Conservation (phyloP, 1,140 invertebrate genomes). For the Sycobia sp. region DNA sequence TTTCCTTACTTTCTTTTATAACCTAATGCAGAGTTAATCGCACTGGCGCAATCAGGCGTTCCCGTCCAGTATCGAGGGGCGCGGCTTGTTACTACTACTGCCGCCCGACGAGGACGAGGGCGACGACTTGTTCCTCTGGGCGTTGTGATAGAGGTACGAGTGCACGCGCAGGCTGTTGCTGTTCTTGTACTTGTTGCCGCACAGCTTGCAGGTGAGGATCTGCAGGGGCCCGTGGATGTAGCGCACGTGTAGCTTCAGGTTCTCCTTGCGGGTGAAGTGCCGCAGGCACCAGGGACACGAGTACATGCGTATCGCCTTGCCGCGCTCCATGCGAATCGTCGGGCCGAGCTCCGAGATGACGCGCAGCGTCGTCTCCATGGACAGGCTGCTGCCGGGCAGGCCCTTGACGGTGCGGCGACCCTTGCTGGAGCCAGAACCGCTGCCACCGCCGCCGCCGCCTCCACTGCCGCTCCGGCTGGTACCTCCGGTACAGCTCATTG, state of each 20-base stretch:
- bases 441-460: not conserved
- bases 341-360: slow-evolving; percentile 56
- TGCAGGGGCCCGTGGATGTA: slow-evolving; percentile 60
- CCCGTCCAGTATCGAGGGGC: slow-evolving; percentile 20
- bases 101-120: not conserved
- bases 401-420: slow-evolving; percentile 53
- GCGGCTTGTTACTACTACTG: not conserved
- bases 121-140: slow-evolving; percentile 51
- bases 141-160: slow-evolving; percentile 61
- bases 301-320: slow-evolving; percentile 58
- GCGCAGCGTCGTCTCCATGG: slow-evolving; percentile 54
- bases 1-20: no score
- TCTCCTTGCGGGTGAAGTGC: slow-evolving; percentile 60
- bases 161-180: slow-evolving; percentile 62
- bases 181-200: slow-evolving; percentile 61
- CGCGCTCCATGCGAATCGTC: slow-evolving; percentile 54
- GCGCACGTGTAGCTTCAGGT: slow-evolving; percentile 58
- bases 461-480: not conserved
- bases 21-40: no score
- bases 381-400: slow-evolving; percentile 51
- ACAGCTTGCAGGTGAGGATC: slow-evolving; percentile 59
- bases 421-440: slow-evolving; percentile 33
- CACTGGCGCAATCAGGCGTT: slow-evolving; percentile 19
- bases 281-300: slow-evolving; percentile 60
- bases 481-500: slow-evolving; percentile 12